These are phyloP conservation scores for Carcina quercana DNA, from an alignment of 2,888 invertebrate genomes.

Conservation along the genomic window DNA sequence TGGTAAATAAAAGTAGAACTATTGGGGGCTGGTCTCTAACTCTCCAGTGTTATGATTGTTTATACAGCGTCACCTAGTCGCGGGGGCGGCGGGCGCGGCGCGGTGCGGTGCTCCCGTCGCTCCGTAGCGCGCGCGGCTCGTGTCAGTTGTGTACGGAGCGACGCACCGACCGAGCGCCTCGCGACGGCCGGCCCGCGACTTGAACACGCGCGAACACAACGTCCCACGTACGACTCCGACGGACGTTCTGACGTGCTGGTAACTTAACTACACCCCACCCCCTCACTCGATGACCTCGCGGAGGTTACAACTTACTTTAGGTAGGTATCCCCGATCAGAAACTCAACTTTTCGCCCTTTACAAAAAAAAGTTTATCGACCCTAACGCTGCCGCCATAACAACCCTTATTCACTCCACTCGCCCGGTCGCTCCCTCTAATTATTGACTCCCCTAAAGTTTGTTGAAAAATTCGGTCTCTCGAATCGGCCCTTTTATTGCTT, in stretches of 20 bases:
- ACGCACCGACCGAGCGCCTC: conserved; percentile 62
- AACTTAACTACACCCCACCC: conserved; percentile 8
- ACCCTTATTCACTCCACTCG: conserved; percentile 65
- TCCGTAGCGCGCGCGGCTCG: conserved; percentile 37
- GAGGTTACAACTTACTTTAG: conserved; percentile 9
- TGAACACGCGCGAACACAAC: conserved; percentile 50
- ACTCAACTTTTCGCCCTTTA: conserved; percentile 26
- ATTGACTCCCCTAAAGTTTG: conserved; percentile 69
- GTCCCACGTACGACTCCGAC: conserved; percentile 49
- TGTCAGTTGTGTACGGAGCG: conserved; percentile 62
- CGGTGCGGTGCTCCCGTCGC: conserved; percentile 38
- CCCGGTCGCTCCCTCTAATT: conserved; percentile 68
- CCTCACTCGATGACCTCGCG: too few species aligned
- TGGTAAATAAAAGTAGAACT: too few species aligned
- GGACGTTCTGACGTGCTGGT: conserved; percentile 11
- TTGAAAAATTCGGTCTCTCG: conserved; percentile 50
- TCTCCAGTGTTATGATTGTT: too few species aligned
- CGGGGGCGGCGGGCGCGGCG: conserved; percentile 63
- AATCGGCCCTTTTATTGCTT: conserved; percentile 50
- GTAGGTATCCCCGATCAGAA: too few species aligned
- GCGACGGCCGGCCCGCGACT: conserved; percentile 38
- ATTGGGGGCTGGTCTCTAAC: too few species aligned
- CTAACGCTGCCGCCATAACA: conserved; percentile 53
- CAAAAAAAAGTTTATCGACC: conserved; percentile 62
- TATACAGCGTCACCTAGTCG: too few species aligned